Evolutionary conservation across 1,140 invertebrate genomes (phyloP), one percentile per base, ranked within the genome.

Genomic region (Sycophaga agraensis): DNA sequence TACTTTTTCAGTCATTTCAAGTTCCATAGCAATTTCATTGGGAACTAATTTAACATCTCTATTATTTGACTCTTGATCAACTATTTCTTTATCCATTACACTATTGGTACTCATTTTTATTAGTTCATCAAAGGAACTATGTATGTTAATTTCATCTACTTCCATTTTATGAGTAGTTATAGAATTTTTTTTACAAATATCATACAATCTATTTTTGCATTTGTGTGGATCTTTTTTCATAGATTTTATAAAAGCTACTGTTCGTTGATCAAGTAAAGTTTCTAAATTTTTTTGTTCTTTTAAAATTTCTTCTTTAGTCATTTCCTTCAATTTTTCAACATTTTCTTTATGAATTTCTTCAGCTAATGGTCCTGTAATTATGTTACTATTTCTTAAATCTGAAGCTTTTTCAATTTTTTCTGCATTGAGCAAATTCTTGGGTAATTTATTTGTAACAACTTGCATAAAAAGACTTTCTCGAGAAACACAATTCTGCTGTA

Each of bases 321-420:
- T 92, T 69, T 82, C 70, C 31, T 79, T 80, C 2, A 96, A 69
- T 58, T 84, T 78, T 68, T 86, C 73, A 0, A 89, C 19, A 79
- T 95, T 96, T 77, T 91, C 87, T 63, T 83, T 71, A 68, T 94
- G 90, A 67, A 94, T 91, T 62, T 83, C 79, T 48, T 58, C n/a
- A 4, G 65, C 58, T 58, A 65, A 66, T n/a, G 69, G 39, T 35
- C 66, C 70, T 26, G 71, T 51, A 12, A 65, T 31, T n/a, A 64
- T 17, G 58, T 57, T 67, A 21, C 35, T 61, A 14, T 0, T 58
- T 48, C 4, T 28, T 8, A 8, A 16, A 16, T 22, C 34, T 2
- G 2, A 4, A 9, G 19, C 26, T 24, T 1, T 2, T 39, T 53
- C 12, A 19, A 26, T 9, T 46, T 17, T n/a, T 16, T 63, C 43